phyloP scores from a whole-genome alignment of 2,888 invertebrate species.

The Tinea semifulvella region DNA sequence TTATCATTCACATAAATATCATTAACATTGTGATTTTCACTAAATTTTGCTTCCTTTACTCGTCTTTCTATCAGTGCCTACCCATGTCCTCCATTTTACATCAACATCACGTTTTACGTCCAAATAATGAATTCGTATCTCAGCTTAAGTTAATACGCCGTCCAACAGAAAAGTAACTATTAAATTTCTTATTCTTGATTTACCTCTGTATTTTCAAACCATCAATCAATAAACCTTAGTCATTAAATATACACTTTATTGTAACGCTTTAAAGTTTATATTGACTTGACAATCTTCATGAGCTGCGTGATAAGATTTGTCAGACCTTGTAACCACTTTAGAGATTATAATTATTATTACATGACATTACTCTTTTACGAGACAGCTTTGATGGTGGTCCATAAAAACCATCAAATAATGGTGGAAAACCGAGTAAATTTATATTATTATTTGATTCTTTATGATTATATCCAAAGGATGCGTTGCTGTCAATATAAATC shows the following conservation, averaged over 20 bases:
- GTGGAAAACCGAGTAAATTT: not conserved
- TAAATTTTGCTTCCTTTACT: no score
- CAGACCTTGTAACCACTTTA: constrained; percentile 10
- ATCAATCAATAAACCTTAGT: not conserved
- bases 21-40: no score
- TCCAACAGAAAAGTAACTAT: no score
- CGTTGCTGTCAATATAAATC: constrained; percentile 4
- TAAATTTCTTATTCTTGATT: no score
- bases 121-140: no score
- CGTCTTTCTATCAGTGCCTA: no score
- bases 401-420: not conserved
- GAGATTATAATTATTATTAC: constrained; percentile 3
- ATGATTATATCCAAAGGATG: not conserved
- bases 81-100: no score
- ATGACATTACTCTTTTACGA: constrained; percentile 3
- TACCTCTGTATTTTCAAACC: constrained; percentile 3
- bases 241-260: not conserved
- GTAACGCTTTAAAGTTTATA: not conserved
- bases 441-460: constrained; percentile 1
- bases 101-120: no score
- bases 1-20: no score
- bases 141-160: no score
- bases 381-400: constrained; percentile 2
- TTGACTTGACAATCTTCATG: not conserved
- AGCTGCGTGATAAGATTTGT: constrained; percentile 5